A percentile compares a stretch with the other conserved stretches of the same genome.
Evolutionary conservation across 2,797 vertebrate genomes (phyloP).

Genomic region (Leucoraja ocellata): DNA sequence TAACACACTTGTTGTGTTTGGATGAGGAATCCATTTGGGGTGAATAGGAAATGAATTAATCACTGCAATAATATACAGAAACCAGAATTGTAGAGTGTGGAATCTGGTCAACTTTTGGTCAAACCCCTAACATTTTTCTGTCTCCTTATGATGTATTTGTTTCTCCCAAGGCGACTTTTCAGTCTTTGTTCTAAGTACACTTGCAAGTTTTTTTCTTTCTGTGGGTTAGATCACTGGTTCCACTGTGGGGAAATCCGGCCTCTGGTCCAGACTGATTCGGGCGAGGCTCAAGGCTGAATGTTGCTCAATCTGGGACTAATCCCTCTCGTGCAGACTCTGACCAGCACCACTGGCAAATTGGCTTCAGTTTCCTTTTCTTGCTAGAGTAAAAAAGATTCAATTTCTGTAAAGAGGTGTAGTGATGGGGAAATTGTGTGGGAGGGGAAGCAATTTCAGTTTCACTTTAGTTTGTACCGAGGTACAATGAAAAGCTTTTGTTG

Average conservation of each 20-base stretch:
- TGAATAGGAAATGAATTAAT: not conserved
- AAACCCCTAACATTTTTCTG: not conserved
- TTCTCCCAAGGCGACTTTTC: not conserved
- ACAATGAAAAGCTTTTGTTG: too few relatives aligned
- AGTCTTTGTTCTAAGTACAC: not conserved
- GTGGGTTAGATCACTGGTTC: not conserved
- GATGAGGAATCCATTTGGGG: not conserved
- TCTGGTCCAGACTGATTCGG: not conserved
- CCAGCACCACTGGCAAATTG: not conserved
- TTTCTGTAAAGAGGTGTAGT: not conserved
- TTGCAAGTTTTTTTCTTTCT: not conserved
- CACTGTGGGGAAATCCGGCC: not conserved
- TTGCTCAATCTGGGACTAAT: not conserved
- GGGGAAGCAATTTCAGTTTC: too few relatives aligned
- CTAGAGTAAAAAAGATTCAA: not conserved
- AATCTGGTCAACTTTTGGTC: not conserved
- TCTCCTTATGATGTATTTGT: not conserved
- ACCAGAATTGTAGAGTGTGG: not conserved
- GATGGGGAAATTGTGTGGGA: too few relatives aligned
- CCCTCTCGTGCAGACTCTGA: not conserved
- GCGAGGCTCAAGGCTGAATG: not conserved
- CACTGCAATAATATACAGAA: not conserved
- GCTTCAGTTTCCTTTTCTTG: not conserved
- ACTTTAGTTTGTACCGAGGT: too few relatives aligned
- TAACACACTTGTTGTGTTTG: not conserved